These are phyloP conservation scores for Mastomys coucha DNA, from an alignment of 2,113 vertebrate species.

Conservation along the genomic window DNA sequence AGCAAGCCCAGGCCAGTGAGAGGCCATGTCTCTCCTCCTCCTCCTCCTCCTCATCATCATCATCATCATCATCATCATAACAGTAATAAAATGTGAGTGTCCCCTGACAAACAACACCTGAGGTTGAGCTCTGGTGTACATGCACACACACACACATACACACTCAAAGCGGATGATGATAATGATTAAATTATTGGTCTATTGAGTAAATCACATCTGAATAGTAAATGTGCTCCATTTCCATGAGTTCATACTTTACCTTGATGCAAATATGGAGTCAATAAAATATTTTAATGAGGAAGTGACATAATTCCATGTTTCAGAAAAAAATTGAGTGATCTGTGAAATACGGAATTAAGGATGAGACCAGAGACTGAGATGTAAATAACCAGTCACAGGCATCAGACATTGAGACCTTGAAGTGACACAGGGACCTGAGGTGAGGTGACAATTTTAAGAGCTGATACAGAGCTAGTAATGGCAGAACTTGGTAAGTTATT, in stretches of 20 bases:
- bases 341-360: not conserved
- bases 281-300: constrained; percentile 12
- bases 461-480: not conserved
- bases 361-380: not conserved
- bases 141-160: not conserved
- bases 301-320: not conserved
- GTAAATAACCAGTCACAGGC: not conserved
- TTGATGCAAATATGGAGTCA: not conserved
- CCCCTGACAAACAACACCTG: not conserved
- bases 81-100: not conserved
- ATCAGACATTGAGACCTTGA: not conserved
- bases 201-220: not conserved
- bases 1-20: not conserved
- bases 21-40: not conserved
- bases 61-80: not conserved
- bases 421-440: not conserved
- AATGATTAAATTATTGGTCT: not conserved
- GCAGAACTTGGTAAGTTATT: not conserved
- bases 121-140: not conserved
- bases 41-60: not conserved
- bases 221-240: not conserved
- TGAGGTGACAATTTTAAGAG: not conserved
- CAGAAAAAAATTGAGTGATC: not conserved
- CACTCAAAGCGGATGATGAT: not conserved
- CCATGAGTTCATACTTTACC: not conserved